Conservation (phyloP, 1,140 invertebrate species). For the Orchesella cincta region DNA sequence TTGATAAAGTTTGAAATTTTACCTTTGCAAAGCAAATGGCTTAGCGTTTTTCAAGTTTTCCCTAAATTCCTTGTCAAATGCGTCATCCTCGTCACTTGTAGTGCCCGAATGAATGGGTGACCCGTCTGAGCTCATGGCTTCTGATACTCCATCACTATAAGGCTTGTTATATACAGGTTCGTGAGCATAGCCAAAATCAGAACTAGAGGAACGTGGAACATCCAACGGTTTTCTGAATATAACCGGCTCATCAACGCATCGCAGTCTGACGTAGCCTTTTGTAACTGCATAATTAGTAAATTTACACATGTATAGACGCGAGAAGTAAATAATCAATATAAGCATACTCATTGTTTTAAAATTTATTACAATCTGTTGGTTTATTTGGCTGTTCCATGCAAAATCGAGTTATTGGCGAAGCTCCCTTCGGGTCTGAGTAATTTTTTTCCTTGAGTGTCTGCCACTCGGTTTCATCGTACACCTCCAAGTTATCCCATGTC, state of each 20-base stretch:
- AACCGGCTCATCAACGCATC: constrained; percentile 49
- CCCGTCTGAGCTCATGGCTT: not conserved
- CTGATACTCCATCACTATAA: not conserved
- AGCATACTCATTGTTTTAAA: not conserved
- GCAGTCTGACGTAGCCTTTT: constrained; percentile 52
- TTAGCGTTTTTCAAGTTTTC: not conserved
- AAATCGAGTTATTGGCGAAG: constrained; percentile 63
- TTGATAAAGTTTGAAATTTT: too few relatives aligned
- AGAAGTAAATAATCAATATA: not conserved
- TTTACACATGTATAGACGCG: too few relatives aligned
- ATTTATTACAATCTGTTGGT: constrained; percentile 58
- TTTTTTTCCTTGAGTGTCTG: constrained; percentile 64
- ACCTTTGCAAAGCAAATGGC: too few relatives aligned
- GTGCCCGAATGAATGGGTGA: not conserved
- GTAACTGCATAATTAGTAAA: too few relatives aligned
- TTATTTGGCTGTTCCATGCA: constrained; percentile 65
- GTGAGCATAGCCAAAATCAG: not conserved
- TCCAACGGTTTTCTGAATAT: not conserved
- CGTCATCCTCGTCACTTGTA: not conserved
- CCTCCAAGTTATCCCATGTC: constrained; percentile 74
- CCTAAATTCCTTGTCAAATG: not conserved
- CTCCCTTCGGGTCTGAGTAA: constrained; percentile 64
- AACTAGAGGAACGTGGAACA: not conserved
- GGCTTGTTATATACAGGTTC: not conserved
- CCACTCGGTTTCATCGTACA: constrained; percentile 56